These are phyloP conservation scores for Falco naumanni DNA, from an alignment of 2,797 vertebrate genomes.

Conservation along the genomic window DNA sequence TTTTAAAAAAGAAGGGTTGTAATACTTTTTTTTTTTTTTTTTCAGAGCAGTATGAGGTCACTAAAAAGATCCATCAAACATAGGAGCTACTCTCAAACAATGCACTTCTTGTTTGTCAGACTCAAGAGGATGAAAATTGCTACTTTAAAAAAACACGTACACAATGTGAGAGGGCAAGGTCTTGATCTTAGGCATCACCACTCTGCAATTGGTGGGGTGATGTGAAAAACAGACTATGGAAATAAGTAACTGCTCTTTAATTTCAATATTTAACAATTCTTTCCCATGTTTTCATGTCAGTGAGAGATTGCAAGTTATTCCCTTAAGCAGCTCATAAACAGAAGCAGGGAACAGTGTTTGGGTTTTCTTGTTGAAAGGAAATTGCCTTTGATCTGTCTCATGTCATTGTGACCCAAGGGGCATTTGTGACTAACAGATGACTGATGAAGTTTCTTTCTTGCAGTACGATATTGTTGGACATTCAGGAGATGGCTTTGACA, in stretches of 20 bases:
- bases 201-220: background rate
- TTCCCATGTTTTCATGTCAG: background rate
- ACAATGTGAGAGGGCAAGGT: slow-evolving; percentile 3
- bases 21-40: background rate
- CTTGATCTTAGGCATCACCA: background rate
- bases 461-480: slow-evolving; percentile 95
- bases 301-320: background rate
- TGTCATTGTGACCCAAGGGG: background rate
- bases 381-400: background rate
- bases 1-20: background rate
- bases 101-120: slow-evolving; percentile 34
- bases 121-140: background rate
- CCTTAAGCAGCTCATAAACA: background rate
- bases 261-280: background rate
- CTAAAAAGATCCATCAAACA: background rate
- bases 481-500: slow-evolving; percentile 91
- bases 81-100: slow-evolving; percentile 20
- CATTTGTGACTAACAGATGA: background rate
- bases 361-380: background rate
- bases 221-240: background rate
- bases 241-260: slow-evolving; percentile 3
- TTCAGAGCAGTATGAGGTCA: slow-evolving; percentile 23
- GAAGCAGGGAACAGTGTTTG: background rate
- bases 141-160: background rate
- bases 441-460: slow-evolving; percentile 45